Base-by-base conservation (phyloP, 2,888 invertebrate species). In the Melinaea menophilus region DNA sequence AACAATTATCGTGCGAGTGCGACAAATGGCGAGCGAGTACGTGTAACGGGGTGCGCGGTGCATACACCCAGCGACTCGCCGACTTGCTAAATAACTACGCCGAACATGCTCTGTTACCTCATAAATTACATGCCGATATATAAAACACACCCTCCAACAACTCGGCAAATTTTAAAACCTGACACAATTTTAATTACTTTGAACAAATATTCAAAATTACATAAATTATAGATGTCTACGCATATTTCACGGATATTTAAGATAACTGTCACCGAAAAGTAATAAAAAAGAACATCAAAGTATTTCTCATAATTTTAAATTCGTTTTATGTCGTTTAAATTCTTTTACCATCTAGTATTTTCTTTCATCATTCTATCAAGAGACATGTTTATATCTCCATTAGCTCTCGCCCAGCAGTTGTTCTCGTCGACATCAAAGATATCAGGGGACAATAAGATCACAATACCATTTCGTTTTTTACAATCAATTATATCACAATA, bases 1-100 rank as follows among this genome's bases (percentile, higher is more conserved):
- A 90, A 90, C 90, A 90, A 90, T 90, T 90, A 90, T 90, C 88
- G 88, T 81, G 85, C 81, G 86, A 84, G 85, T 80, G 82, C 90
- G 88, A 90, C 89, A 90, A 90, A 90, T 90, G 83, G 89, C 84
- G 76, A 77, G 71, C 80, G 73, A 55, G 61, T 64, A 61, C 64
- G 62, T 66, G 62, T 62, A 66, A 68, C 57, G 45, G 51, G 51
- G 51, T 51, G 63, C 65, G 56, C 68, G 66, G 68, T 60, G 62
- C 68, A 62, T 61, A 65, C 67, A 48, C 55, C 47, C 48, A n/a
- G 35, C 61, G 56, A 48, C 37, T 56, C 48, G 22, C 31, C 22
- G n/a, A 51, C 51, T 51, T 31, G 31, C 51, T 51, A 31, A 51
- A 51, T 51, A 51, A 51, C 58, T 46, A 56, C 31, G 31, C 51